Conservation (phyloP, 2,797 vertebrate species). For the Rhabdomys pumilio region DNA sequence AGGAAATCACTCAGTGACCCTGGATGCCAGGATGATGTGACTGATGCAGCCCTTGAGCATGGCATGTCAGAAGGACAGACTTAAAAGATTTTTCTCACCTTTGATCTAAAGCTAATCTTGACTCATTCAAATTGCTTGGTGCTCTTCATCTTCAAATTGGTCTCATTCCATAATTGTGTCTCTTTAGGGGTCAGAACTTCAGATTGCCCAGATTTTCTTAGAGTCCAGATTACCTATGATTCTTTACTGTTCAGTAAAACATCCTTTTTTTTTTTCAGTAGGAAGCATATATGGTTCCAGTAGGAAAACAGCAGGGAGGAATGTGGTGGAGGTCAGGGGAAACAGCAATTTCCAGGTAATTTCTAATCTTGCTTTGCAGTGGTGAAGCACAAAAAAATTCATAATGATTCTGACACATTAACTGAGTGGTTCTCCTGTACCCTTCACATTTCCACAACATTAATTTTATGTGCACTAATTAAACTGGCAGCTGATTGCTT, state of each 20-base stretch:
- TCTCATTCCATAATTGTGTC: constrained; percentile 18
- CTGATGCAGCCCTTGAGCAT: neutral
- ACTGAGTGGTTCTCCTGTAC: neutral
- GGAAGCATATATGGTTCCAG: too few relatives aligned
- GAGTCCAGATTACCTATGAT: neutral
- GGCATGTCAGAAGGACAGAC: neutral
- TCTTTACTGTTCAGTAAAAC: neutral
- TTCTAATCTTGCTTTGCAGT: neutral
- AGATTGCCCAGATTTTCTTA: constrained; percentile 15
- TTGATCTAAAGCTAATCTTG: constrained; percentile 3
- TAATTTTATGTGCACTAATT: neutral
- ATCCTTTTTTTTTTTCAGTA: neutral
- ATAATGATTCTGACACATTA: neutral
- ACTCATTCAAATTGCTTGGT: neutral
- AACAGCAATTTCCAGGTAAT: neutral
- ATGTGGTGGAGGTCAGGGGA: neutral
- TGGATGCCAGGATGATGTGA: neutral
- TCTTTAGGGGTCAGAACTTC: neutral
- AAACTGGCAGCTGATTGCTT: neutral
- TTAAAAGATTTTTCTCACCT: neutral
- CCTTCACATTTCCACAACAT: constrained; percentile 9
- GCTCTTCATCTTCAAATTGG: constrained; percentile 25
- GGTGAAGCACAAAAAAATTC: neutral
- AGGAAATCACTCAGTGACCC: neutral
- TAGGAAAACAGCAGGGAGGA: neutral